Base-by-base conservation (phyloP, 2,888 invertebrate genomes). In the Drosophila rellima region DNA sequence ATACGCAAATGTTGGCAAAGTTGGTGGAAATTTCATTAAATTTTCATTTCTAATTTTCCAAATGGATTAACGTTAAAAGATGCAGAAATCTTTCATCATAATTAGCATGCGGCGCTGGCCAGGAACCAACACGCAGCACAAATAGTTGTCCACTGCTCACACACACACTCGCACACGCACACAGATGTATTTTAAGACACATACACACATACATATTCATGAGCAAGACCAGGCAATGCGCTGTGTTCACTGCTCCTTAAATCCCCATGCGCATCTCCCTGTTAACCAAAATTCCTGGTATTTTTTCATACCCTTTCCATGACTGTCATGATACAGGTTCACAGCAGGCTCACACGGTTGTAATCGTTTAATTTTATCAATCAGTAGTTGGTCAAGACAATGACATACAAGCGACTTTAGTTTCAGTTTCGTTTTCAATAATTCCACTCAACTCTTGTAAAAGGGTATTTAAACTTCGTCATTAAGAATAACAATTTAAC, bases 31-130 rank as follows among this genome's bases (percentile, higher is more conserved):
- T 89, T 90, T 80, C 90, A 91, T 91, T 90, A 90, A 85, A 90
- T 81, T 90, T 90, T 87, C 80, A 90, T 90, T 91, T 91, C 90
- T 85, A 90, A 90, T 90, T 90, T 90, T 90, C 91, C 90, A 91
- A 90, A 90, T 90, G 90, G 91, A 91, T 91, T 90, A 90, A 90
- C 85, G 75, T 90, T 83, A 87, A 90, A 85, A 90, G 89, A 88
- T 85, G 89, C 88, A 80, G 83, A 90, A 90, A 91, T 90, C 90
- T 85, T 90, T 90, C 81, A 90, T 90, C 90, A 90, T 91, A 90
- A 90, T 91, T 91, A 90, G 87, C 88, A 82, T 80, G 78, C 78
- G 80, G 75, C 78, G 70, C 70, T 78, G 61, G 71, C 62, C 75
- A 65, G 65, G 55, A 66, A 66, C 75, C 70, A 75, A 52, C 75